A percentile compares a stretch with the other conserved stretches of the same genome.
These are phyloP conservation scores for Synanceia verrucosa DNA, from an alignment of 2,797 vertebrate species.

Conservation along the genomic window DNA sequence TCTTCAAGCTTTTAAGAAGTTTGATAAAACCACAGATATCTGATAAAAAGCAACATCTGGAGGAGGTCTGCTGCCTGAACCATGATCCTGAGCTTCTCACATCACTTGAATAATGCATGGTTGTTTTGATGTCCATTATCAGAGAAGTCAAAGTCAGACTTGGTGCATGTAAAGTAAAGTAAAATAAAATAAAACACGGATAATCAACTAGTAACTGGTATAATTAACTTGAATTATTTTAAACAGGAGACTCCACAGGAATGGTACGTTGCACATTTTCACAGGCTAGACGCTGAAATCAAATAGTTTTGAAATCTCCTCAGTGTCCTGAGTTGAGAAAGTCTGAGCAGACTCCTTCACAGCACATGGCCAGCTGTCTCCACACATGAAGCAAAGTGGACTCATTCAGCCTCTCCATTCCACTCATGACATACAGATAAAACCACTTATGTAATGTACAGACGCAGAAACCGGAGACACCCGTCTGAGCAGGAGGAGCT, in stretches of 20 bases:
- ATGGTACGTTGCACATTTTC: neutral
- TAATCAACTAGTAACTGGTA: too few species aligned
- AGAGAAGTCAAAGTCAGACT: too few species aligned
- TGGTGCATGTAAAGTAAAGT: too few species aligned
- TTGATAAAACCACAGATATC: neutral
- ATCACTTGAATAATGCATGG: neutral
- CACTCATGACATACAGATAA: constrained; percentile 13
- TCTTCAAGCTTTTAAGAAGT: neutral
- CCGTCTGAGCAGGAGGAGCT: neutral
- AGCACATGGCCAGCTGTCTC: constrained; percentile 21
- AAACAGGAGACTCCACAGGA: neutral
- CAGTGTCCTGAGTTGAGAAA: constrained; percentile 45
- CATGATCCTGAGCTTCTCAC: neutral
- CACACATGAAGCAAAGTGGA: constrained; percentile 10
- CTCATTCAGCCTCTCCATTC: constrained; percentile 39
- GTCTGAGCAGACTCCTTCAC: neutral
- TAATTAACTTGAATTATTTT: too few species aligned
- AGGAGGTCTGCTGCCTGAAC: neutral
- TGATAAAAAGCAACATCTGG: neutral
- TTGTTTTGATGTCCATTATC: neutral
- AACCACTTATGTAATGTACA: constrained; percentile 21
- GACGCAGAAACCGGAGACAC: neutral
- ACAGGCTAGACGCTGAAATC: constrained; percentile 29
- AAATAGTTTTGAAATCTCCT: constrained; percentile 39
- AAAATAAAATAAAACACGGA: too few species aligned